Evolutionary conservation across 2,113 vertebrate species (phyloP).

Genomic region (Corydoras sp.): DNA sequence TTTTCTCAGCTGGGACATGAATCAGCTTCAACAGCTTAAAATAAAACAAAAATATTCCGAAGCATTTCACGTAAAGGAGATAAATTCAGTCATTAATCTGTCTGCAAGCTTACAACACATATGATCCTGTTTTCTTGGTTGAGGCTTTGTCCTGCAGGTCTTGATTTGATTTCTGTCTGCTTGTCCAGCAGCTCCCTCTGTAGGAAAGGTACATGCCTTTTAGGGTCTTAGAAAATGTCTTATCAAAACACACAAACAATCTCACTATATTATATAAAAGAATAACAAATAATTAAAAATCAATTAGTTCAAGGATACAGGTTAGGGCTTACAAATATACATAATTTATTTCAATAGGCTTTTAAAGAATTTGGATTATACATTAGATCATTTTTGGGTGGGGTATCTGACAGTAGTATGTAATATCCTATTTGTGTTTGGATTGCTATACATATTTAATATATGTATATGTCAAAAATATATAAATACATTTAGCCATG

Average conservation of each 20-base stretch:
- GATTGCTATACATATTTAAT: too few relatives aligned
- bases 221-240: constrained; percentile 78
- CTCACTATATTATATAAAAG: constrained; percentile 72
- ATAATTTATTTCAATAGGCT: too few relatives aligned
- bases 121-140: constrained; percentile 67
- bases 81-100: too few relatives aligned
- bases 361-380: too few relatives aligned
- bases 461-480: too few relatives aligned
- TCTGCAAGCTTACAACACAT: constrained; percentile 45
- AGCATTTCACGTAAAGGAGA: too few relatives aligned
- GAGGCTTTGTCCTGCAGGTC: constrained; percentile 67
- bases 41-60: not conserved
- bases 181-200: constrained; percentile 80
- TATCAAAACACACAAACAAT: constrained; percentile 80
- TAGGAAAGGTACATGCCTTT: constrained; percentile 79
- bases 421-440: too few relatives aligned
- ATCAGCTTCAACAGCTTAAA: constrained; percentile 17
- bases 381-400: too few relatives aligned
- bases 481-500: too few relatives aligned
- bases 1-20: not conserved
- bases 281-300: not conserved
- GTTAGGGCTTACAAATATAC: not conserved
- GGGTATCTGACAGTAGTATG: too few relatives aligned
- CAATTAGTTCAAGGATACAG: not conserved
- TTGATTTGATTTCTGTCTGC: constrained; percentile 72